Base-by-base conservation (phyloP, 2,888 invertebrate species). In the Tubulanus polymorphus region DNA sequence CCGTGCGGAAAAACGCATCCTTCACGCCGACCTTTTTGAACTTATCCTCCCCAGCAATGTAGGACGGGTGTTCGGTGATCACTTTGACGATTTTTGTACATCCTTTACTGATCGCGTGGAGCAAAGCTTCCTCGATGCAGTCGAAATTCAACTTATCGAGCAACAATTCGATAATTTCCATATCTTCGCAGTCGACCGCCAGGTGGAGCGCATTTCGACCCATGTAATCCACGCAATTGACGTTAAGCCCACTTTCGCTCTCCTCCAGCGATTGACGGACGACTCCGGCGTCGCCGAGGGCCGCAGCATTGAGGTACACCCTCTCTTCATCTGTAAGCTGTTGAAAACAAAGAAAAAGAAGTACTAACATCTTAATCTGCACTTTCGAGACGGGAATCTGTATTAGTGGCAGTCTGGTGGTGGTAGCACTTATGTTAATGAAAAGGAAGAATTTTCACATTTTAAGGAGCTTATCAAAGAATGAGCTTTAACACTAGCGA, bases 201-300 rank as follows among this genome's bases (percentile, higher is more conserved):
- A 87, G 81, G 70, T 87, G 85, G 48, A 88, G 82, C 26, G 87
- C 87, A 45, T 86, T 85, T 51, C 85, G 81, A 51, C 88, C 88
- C 85, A 85, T 77, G 62, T 78, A 79, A 64, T 79, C 79, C 48
- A 76, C 69, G 59, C 78, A 79, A 67, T 79, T 79, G 41, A 75
- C 71, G 55, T 79, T 79, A 32, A 79, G 69, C n/a, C 60, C 63
- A 30, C 72, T 72, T 27, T 61, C 59, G 15, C 63, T 58, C 51
- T 75, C 75, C 56, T 74, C 74, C 46, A 78, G 64, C 3, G 76
- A 77, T 66, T 72, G 71, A 3, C 76, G 71, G 3, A 78, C 70
- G 53, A 78, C 70, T 15, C 76, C 74, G 10, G 74, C 67, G 54
- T 78, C 77, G 3, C 78, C 78, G 30, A 77, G 66, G 53, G 73